These are phyloP conservation scores for Picus viridis DNA, from an alignment of 2,797 vertebrate genomes.

Conservation along the genomic window DNA sequence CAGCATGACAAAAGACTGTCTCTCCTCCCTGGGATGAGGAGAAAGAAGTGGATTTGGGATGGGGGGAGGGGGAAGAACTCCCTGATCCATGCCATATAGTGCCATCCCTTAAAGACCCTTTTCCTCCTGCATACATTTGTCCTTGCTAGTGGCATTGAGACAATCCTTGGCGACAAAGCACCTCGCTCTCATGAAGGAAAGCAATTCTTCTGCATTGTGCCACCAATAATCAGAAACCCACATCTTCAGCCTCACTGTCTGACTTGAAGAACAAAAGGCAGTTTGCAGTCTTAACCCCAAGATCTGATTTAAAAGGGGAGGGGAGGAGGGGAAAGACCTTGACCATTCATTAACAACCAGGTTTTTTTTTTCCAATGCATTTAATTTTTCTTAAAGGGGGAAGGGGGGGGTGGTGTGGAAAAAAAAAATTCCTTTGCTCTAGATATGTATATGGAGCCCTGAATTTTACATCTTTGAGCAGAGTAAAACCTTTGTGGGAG, in stretches of 20 bases:
- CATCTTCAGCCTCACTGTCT: constrained; percentile 66
- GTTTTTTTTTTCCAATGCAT: background rate
- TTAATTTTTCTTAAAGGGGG: background rate
- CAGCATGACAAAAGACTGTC: constrained; percentile 9
- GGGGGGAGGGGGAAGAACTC: background rate
- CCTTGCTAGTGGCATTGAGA: constrained; percentile 54
- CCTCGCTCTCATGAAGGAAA: constrained; percentile 50
- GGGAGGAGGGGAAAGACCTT: constrained; percentile 50
- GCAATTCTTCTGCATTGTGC: constrained; percentile 62
- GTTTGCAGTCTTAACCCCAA: constrained; percentile 72
- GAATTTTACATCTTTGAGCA: constrained; percentile 61
- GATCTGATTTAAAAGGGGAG: constrained; percentile 71
- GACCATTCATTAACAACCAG: constrained; percentile 71
- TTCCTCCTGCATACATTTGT: constrained; percentile 49
- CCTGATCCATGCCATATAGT: background rate
- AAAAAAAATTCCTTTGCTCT: constrained; percentile 35
- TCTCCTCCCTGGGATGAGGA: background rate
- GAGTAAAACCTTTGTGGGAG: constrained; percentile 59
- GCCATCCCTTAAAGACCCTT: constrained; percentile 42
- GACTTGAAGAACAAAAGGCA: constrained; percentile 74
- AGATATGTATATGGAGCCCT: constrained; percentile 61
- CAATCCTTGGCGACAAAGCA: constrained; percentile 57
- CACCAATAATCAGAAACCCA: constrained; percentile 69
- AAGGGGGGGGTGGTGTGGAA: no score
- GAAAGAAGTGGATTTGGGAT: background rate